Evolutionary conservation across 1,140 invertebrate genomes (phyloP).

Genomic region (Chymomyza costata): DNA sequence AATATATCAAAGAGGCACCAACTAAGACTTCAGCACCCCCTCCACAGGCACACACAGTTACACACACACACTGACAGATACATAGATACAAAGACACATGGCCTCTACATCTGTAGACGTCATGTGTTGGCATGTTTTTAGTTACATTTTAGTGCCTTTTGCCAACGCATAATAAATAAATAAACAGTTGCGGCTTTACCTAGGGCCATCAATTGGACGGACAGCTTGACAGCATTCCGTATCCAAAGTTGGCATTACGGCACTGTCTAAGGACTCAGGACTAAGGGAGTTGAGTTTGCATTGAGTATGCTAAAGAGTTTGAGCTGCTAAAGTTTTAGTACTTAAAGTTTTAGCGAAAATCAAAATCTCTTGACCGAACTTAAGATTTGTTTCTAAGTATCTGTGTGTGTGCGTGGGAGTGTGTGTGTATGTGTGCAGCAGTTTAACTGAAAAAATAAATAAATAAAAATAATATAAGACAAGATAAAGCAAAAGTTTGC

Average conservation of each 20-base stretch:
- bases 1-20: constrained; percentile 68
- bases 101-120: constrained; percentile 59
- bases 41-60: not conserved
- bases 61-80: not conserved
- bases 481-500: constrained; percentile 56
- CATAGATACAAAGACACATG: constrained; percentile 14
- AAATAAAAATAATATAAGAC: constrained; percentile 2
- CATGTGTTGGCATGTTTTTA: constrained; percentile 65
- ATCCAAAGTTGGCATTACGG: constrained; percentile 2
- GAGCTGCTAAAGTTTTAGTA: not conserved
- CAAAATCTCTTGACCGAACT: constrained; percentile 23
- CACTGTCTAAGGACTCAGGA: constrained; percentile 23
- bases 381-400: too few relatives aligned
- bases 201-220: too few relatives aligned
- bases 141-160: constrained; percentile 71
- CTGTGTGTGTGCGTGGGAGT: too few relatives aligned
- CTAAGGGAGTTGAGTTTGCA: constrained; percentile 39
- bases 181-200: constrained; percentile 54
- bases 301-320: constrained; percentile 63
- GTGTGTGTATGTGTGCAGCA: too few relatives aligned
- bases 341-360: constrained; percentile 22
- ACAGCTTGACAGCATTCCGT: too few relatives aligned
- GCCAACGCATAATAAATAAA: constrained; percentile 68
- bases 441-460: too few relatives aligned
- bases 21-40: constrained; percentile 36